Base-by-base conservation (phyloP, 2,888 invertebrate genomes). In the Ephialtes manifestator region DNA sequence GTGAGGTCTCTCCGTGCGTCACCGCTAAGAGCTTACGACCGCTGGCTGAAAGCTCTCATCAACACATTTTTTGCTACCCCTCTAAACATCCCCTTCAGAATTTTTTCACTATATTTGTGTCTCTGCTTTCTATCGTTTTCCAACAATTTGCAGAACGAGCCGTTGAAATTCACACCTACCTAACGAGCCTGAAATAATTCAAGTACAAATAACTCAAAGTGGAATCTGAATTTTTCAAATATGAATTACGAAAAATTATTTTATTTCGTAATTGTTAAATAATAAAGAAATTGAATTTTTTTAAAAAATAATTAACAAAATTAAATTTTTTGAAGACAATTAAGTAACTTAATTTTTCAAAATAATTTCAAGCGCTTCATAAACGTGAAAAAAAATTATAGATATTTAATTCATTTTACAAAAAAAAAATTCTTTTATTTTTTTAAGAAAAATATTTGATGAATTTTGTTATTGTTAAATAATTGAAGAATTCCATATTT, bases 1-100 rank as follows among this genome's bases (percentile, higher is more conserved):
- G 51, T 51, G 70, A 80, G 78, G 39, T 39, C 55, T 76, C 71
- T 75, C 18, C 75, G 70, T 76, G 80, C 83, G 75, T 84, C 83
- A 84, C 65, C 46, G 39, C 67, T 60, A n/a, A 46, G 70, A 70
- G 48, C 28, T 28, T 58, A 48, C 20, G 67, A 60, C n/a, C 13
- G 65, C 28, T 48, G 48, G 35, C 8, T 8, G 78, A 15, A 84
- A 71, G 70, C 53, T 77, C 74, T 58, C 58, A 60, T 31, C 60
- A 68, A 74, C 58, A 58, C 58, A 72, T 4, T 68, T 71, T 74
- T 24, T 60, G 46, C 24, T 13, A 35, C 51, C 60, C 74, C 72
- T 72, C 51, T 58, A 55, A 74, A n/a, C 20, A 63, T 15, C 65
- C n/a, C 20, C 53, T 15, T n/a, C n/a, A 11, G 20, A n/a, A 8